These are phyloP conservation scores for Dolichallabes microphthalmus DNA, from an alignment of 2,113 vertebrate species.

Conservation along the genomic window DNA sequence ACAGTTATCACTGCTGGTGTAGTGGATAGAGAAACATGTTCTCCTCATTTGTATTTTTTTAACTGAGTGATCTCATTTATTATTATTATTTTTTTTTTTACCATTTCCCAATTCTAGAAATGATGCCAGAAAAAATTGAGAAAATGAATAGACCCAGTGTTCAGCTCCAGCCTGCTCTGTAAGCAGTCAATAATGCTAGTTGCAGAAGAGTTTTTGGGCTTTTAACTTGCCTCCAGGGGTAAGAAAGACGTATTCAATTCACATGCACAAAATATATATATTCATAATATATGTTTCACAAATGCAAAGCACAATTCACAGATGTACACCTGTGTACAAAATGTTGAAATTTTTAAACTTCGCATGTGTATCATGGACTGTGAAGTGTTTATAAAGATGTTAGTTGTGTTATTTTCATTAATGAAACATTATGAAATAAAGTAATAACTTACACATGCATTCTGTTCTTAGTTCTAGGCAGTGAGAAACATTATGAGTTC, in stretches of 20 bases:
- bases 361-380: too few species aligned
- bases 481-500: neutral
- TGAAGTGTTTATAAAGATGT: too few species aligned
- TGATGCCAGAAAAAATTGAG: conserved; percentile 62
- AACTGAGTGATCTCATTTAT: conserved; percentile 59
- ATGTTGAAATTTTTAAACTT: too few species aligned
- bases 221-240: conserved; percentile 65
- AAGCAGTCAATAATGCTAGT: conserved; percentile 54
- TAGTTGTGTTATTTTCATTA: too few species aligned
- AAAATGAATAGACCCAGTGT: conserved; percentile 72
- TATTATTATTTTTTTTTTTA: conserved; percentile 56
- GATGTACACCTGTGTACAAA: too few species aligned
- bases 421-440: too few species aligned
- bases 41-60: conserved; percentile 13
- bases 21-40: conserved; percentile 20
- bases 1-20: conserved; percentile 38
- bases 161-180: conserved; percentile 59
- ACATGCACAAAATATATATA: too few species aligned
- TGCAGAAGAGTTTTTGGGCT: conserved; percentile 65
- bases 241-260: conserved; percentile 35
- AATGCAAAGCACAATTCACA: too few species aligned
- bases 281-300: too few species aligned
- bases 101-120: conserved; percentile 45
- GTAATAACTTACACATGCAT: too few species aligned
- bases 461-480: too few species aligned